Evolutionary conservation across 2,113 vertebrate genomes (phyloP), one percentile per base, ranked within the genome.

Genomic region (Pitta sordida): DNA sequence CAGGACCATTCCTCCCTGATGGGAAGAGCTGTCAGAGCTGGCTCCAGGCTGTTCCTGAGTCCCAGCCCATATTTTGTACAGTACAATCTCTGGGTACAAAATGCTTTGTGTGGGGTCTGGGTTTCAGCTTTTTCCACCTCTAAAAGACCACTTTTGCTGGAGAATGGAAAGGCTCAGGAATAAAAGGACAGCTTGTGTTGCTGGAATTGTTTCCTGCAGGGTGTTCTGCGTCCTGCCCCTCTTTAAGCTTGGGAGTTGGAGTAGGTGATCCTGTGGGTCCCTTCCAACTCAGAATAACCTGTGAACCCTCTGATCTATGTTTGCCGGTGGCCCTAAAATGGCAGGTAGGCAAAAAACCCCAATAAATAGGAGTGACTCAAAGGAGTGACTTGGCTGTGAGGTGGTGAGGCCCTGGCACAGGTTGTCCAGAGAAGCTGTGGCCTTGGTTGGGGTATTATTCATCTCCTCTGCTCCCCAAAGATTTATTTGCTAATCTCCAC

Each of bases 231-330:
- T 74, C 91, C 81, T 51, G 70, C 26, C 83, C 84, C 63, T 26
- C 52, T 9, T 32, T 22, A 34, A n/a, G n/a, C n/a, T n/a, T n/a
- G n/a, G n/a, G n/a, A n/a, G n/a, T n/a, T n/a, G n/a, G n/a, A n/a
- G n/a, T n/a, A n/a, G n/a, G n/a, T n/a, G n/a, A n/a, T n/a, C n/a
- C n/a, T n/a, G n/a, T n/a, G n/a, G n/a, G n/a, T n/a, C n/a, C n/a
- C n/a, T n/a, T n/a, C n/a, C n/a, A n/a, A n/a, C n/a, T n/a, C n/a
- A n/a, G n/a, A n/a, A n/a, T n/a, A n/a, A n/a, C n/a, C n/a, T n/a
- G n/a, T n/a, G n/a, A n/a, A 29, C 48, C 27, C 83, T 94, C 84
- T 79, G 89, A 55, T 88, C 80, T 83, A n/a, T 94, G 86, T 86
- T 93, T 95, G 49, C 41, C 49, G 85, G 74, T 49, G 55, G 43